Percentiles rank a stretch among this genome's conserved stretches.
Evolutionary conservation across 1,140 invertebrate genomes (phyloP).

Genomic region (Batillaria attramentaria): DNA sequence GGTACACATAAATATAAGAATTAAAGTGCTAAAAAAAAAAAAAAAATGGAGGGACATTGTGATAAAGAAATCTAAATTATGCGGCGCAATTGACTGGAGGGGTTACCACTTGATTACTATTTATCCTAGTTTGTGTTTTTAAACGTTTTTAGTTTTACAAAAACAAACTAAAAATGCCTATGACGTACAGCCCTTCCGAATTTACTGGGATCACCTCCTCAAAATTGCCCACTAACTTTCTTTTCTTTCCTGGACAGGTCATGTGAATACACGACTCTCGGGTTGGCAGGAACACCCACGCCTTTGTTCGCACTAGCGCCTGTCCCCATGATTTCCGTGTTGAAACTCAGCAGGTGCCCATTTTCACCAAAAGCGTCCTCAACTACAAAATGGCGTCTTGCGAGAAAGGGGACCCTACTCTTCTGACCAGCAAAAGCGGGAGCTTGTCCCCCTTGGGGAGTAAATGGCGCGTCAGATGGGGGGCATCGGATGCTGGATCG

Average conservation of each 20-base stretch:
- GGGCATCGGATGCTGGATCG: no score
- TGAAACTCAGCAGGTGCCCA: neutral
- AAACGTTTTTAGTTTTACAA: no score
- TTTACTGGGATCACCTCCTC: neutral
- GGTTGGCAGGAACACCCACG: conserved; percentile 53
- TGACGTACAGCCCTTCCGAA: neutral
- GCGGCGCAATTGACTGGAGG: no score
- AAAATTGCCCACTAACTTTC: conserved; percentile 42
- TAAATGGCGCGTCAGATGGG: no score
- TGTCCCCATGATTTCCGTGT: conserved; percentile 44
- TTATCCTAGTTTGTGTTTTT: no score
- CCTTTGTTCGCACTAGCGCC: conserved; percentile 45
- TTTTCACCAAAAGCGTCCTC: no score
- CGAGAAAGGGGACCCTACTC: no score
- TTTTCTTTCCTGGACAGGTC: conserved; percentile 46
- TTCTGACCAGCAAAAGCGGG: no score
- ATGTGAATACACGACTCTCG: conserved; percentile 50
- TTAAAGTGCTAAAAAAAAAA: neutral
- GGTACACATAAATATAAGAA: neutral
- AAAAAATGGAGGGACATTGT: neutral
- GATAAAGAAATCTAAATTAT: neutral
- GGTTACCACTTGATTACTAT: no score
- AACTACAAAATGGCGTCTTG: no score
- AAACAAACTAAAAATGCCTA: no score
- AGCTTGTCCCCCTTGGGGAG: no score